Base-by-base conservation (phyloP, 2,113 vertebrate genomes). In the Cryptomyrus ogoouensis region DNA sequence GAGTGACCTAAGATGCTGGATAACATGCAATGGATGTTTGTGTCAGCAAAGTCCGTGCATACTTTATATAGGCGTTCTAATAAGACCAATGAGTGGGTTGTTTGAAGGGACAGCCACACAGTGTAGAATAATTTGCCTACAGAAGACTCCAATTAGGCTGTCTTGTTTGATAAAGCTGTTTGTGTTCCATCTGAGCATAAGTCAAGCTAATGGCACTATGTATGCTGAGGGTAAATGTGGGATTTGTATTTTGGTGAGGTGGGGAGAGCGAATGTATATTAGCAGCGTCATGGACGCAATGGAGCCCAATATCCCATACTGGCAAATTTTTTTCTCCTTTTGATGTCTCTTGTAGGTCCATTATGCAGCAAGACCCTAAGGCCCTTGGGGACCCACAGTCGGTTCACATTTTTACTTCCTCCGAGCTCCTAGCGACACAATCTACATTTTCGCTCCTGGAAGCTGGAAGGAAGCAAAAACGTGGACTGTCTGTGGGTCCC, bases 81-180 rank as follows among this genome's bases (percentile, higher is more conserved):
- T 80, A 80, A 80, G 74, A 80, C 31, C 74, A 80, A 80, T 80
- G 74, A 80, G 74, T 31, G 74, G 35, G 35, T 42, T 80, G 74
- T 80, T 80, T 80, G 74, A 35, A 80, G 35, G 74, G 74, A 80
- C 74, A 80, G 35, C 74, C 17, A 19, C 74, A 39, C 74, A 35
- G 17, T 19, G 35, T 2, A 80, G 74, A 80, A 80, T 80, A 42
- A 80, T 42, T 80, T 80, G 74, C 35, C 74, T 35, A 80, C 5
- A 39, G 74, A 80, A 80, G 74, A 19, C 74, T 80, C 74, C 74
- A 80, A 80, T 80, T 80, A 80, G 74, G 35, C 35, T 80, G 74
- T 80, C 74, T 80, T 35, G 74, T 19, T 42, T 80, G 74, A 80
- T 80, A 80, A 80, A 80, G 74, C 74, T 80, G 35, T 80, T 80